Evolutionary conservation across 2,113 vertebrate species (phyloP).

Genomic region (Odocoileus virginianus): DNA sequence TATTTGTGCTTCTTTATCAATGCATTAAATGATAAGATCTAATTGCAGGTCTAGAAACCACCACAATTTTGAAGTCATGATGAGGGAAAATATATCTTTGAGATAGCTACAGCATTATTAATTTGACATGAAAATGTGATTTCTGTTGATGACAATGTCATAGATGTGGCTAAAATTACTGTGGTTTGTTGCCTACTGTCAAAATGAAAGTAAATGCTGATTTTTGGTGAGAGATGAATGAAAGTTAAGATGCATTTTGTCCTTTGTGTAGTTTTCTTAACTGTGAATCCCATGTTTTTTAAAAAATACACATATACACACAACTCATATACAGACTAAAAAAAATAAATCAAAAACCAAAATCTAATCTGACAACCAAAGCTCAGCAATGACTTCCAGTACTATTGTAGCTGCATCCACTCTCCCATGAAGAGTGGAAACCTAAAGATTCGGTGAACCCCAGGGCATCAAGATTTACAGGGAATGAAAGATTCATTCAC

Average conservation of each 20-base stretch:
- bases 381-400: not conserved
- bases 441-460: not conserved
- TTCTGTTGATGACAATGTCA: not conserved
- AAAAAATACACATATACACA: not conserved
- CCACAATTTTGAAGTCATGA: not conserved
- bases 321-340: not conserved
- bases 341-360: not conserved
- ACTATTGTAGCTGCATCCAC: not conserved
- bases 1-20: not conserved
- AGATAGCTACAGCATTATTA: not conserved
- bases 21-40: not conserved
- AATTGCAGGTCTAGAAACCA: not conserved
- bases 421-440: not conserved
- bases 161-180: not conserved
- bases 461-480: not conserved
- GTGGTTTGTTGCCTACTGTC: not conserved
- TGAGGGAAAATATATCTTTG: not conserved
- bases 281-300: not conserved
- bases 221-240: not conserved
- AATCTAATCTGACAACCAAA: not conserved
- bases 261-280: not conserved
- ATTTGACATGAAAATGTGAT: slow-evolving; percentile 7
- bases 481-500: not conserved
- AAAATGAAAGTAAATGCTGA: not conserved
- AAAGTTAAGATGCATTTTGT: slow-evolving; percentile 4